Evolutionary conservation across 2,888 invertebrate species (phyloP).

Genomic region (Drosophila anomalata): DNA sequence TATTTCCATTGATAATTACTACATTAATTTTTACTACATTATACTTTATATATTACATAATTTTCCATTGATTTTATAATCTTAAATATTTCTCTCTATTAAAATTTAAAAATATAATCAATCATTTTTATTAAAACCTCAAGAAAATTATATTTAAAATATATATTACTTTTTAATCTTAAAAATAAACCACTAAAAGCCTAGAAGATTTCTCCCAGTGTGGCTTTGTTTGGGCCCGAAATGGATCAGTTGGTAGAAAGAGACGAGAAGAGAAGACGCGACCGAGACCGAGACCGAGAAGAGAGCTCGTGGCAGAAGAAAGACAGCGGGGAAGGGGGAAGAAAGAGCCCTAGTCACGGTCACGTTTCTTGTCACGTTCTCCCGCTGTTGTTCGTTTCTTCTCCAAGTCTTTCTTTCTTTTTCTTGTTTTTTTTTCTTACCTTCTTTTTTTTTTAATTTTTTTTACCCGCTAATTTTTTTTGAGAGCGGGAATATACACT

Average conservation of each 20-base stretch:
- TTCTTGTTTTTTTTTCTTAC: background rate
- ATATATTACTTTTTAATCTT: too few relatives aligned
- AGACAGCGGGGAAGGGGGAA: slow-evolving; percentile 1
- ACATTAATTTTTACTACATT: too few relatives aligned
- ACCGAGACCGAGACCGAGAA: background rate
- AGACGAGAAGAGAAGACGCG: background rate
- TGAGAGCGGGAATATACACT: slow-evolving; percentile 10
- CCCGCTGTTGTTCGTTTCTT: slow-evolving; percentile 42
- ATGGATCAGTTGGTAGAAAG: slow-evolving; percentile 53
- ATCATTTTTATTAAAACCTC: too few relatives aligned
- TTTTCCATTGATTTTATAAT: too few relatives aligned
- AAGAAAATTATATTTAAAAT: too few relatives aligned
- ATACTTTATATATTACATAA: too few relatives aligned
- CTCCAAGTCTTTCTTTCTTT: background rate
- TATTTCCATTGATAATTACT: too few relatives aligned
- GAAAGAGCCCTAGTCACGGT: slow-evolving; percentile 66
- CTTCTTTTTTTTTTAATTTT: slow-evolving; percentile 8
- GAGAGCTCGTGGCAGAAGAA: background rate
- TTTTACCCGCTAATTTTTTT: slow-evolving; percentile 10
- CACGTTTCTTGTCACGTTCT: slow-evolving; percentile 76
- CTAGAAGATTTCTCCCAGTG: slow-evolving; percentile 5
- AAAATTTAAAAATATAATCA: too few relatives aligned
- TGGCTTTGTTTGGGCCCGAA: slow-evolving; percentile 42
- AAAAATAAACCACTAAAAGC: background rate
- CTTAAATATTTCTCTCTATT: too few relatives aligned